Conservation (phyloP, 2,113 vertebrate species). For the Trachemys scripta region DNA sequence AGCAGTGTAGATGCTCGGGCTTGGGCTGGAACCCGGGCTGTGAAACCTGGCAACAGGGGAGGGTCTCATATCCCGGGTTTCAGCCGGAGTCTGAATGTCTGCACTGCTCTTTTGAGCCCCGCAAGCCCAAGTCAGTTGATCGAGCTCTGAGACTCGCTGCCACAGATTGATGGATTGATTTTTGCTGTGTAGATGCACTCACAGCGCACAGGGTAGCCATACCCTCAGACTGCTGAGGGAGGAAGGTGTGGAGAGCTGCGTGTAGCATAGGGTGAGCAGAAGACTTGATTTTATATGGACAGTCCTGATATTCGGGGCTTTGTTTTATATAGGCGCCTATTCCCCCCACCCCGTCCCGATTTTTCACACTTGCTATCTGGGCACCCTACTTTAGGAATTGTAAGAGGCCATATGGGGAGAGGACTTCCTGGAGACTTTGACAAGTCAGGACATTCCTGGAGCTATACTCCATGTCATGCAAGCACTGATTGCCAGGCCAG, state of each 20-base stretch:
- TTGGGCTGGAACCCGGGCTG: too few relatives aligned
- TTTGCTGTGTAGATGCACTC: neutral
- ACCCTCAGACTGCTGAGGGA: neutral
- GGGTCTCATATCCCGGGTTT: neutral
- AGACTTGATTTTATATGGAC: too few relatives aligned
- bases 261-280: too few relatives aligned
- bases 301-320: too few relatives aligned
- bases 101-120: neutral
- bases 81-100: neutral
- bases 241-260: neutral
- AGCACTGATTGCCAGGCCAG: neutral
- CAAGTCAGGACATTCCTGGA: neutral
- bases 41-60: too few relatives aligned
- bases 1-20: too few relatives aligned
- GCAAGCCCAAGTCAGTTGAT: neutral
- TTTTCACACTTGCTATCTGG: too few relatives aligned
- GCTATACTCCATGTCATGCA: neutral
- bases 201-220: neutral
- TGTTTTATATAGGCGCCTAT: too few relatives aligned
- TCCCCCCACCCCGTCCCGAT: too few relatives aligned
- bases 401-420: neutral
- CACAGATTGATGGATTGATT: neutral
- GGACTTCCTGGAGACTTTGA: neutral
- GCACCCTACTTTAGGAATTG: neutral
- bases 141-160: neutral